Evolutionary conservation across 2,797 vertebrate genomes (phyloP), one percentile per base, ranked within the genome.

Genomic region (Decapterus maruadsi): DNA sequence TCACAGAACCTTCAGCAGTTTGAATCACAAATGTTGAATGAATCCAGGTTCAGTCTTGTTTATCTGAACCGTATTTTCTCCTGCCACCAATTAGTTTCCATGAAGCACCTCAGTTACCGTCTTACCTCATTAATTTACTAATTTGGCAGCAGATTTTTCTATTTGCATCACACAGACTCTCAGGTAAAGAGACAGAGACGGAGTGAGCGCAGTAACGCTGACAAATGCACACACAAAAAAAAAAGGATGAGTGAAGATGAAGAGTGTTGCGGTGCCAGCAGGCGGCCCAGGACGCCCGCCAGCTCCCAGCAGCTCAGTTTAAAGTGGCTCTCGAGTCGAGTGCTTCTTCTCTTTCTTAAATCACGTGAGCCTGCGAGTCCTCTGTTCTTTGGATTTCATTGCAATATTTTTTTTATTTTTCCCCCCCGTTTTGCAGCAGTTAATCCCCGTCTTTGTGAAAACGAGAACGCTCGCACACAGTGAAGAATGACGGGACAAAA

Each of bases 381-480:
- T 34, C 31, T 34, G 8, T 77, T 87, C 80, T 82, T 62, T 48
- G 10, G 65, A 70, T 69, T 50, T 59, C 19, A 26, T 26, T 26
- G n/a, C 26, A 26, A 26, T 31, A 34, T 43, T 56, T 48, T n/a
- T 26, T 40, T 17, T 13, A 11, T 7, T 45, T 22, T 38, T 19
- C 38, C 12, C 62, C 31, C 31, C 31, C 1, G 4, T 55, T 31
- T 51, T 53, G 12, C 31, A 36, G 50, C 46, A 38, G 46, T 75
- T 82, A 77, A 82, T 86, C 78, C 42, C 34, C 31, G 31, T 68
- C 61, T 29, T 36, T 66, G 34, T 65, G 42, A 74, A 69, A 86
- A 72, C 3, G 13, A 82, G 66, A 75, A 40, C 5, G 20, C 75
- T 73, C 26, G 3, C 76, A 48, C 53, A 68, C 26, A 58, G 68